Base-by-base conservation (phyloP, 1,140 invertebrate genomes). In the Tetragonula clypearis region DNA sequence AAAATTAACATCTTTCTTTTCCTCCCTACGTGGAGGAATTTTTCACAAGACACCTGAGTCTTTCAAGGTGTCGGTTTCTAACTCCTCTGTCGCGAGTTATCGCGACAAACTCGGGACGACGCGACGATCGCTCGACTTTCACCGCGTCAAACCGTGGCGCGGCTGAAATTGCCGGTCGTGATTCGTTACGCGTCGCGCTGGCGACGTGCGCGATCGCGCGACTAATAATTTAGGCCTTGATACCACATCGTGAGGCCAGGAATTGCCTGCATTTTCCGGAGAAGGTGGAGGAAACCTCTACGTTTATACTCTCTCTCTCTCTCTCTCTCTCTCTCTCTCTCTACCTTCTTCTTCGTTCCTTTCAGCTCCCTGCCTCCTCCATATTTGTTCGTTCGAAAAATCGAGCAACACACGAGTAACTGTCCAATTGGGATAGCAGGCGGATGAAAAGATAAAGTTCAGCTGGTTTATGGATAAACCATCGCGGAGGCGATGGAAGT, bases 191-290 rank as follows among this genome's bases (percentile, higher is more conserved):
- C 82, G 76, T 73, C 82, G 26, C 82, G 26, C 15, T 79, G 56
- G 49, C 82, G 56, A 30, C 82, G 82, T 72, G 82, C 76, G 23
- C 76, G 49, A 79, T 84, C 62, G 30, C 17, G 5, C 12, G n/a
- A 12, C 75, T 79, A 84, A 79, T 79, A 84, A 79, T 84, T n/a
- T 76, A 79, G 76, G 76, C 76, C 76, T 84, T 62, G 82, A 35
- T 41, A 60, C 21, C 19, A 49, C 6, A 0, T 49, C 30, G 30
- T 30, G 30, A 30, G 41, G 21, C 26, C 19, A 68, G 41, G 53
- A 58, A 76, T 60, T 60, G 26, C 66, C 58, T 53, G 56, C 35
- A 19, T 26, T 68, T 53, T 21, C 65, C 21, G n/a, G 9, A 19
- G 30, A 30, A 30, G 8, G 41, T 9, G 41, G 35, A 35, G 41